A percentile compares a stretch with the other conserved stretches of the same genome.
phyloP scores from a whole-genome alignment of 2,888 invertebrate species.

The Lycia hirtaria region DNA sequence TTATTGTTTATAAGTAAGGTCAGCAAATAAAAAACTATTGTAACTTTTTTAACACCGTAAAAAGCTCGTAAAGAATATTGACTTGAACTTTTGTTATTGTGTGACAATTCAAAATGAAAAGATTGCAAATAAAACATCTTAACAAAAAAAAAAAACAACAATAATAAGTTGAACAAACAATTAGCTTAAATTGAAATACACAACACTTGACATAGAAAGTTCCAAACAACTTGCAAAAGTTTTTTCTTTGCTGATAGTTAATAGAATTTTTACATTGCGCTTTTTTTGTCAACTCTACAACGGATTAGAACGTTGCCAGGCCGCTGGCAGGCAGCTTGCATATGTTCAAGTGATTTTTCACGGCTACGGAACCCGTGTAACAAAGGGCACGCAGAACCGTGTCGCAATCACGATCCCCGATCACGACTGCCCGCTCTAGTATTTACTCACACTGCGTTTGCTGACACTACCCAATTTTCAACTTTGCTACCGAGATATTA shows the following conservation, averaged over 20 bases:
- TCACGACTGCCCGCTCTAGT: constrained; percentile 80
- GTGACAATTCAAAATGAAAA: no score
- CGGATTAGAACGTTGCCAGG: constrained; percentile 75
- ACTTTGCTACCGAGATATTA: constrained; percentile 36
- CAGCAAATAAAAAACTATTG: constrained; percentile 43
- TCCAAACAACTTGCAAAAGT: no score
- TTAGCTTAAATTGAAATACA: no score
- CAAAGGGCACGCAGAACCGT: constrained; percentile 83
- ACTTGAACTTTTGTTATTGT: constrained; percentile 1
- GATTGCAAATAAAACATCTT: no score
- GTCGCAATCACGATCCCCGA: constrained; percentile 84
- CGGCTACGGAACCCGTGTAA: constrained; percentile 80
- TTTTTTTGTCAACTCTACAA: constrained; percentile 59
- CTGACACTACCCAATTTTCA: constrained; percentile 35
- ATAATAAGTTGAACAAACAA: no score
- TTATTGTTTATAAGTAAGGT: constrained; percentile 61
- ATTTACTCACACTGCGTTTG: constrained; percentile 63
- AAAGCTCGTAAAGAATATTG: not conserved
- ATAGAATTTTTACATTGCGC: not conserved
- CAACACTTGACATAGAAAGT: no score
- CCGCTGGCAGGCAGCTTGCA: constrained; percentile 72
- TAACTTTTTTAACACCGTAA: constrained; percentile 2
- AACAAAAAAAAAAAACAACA: not conserved
- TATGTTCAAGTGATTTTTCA: constrained; percentile 85
- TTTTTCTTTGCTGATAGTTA: no score